Conservation (phyloP, 1,140 invertebrate species). For the Drosophila ercepeae region DNA sequence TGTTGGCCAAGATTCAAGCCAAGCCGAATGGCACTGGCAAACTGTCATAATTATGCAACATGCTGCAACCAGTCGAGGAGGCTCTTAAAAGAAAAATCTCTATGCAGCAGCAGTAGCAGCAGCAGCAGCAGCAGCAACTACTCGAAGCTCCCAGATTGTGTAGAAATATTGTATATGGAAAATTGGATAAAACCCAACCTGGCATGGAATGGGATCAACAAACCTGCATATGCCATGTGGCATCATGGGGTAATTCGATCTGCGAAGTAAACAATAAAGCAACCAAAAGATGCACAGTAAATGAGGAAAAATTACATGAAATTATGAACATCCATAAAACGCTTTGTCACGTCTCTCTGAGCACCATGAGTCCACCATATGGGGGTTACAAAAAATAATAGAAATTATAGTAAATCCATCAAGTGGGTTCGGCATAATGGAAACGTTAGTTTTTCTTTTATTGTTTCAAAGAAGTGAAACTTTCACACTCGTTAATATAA, state of each 20-base stretch:
- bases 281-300: conserved; percentile 27
- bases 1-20: conserved; percentile 9
- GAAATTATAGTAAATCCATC: conserved; percentile 59
- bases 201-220: conserved; percentile 67
- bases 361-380: conserved; percentile 29
- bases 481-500: conserved; percentile 69
- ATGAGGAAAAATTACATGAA: conserved; percentile 31
- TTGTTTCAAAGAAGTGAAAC: conserved; percentile 60
- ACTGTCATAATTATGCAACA: conserved; percentile 71
- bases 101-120: conserved; percentile 2
- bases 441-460: conserved; percentile 73
- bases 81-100: conserved; percentile 55
- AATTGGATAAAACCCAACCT: conserved; percentile 54
- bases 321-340: conserved; percentile 39
- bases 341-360: conserved; percentile 66
- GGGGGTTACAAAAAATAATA: conserved; percentile 14
- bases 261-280: conserved; percentile 44
- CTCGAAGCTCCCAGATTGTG: conserved; percentile 1
- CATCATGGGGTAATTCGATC: conserved; percentile 65
- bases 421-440: conserved; percentile 56
- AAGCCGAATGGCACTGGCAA: conserved; percentile 45
- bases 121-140: conserved; percentile 4
- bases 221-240: conserved; percentile 32
- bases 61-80: conserved; percentile 46
- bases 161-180: conserved; percentile 41